A percentile compares a stretch with the other conserved stretches of the same genome.
phyloP scores from a whole-genome alignment of 2,113 vertebrate genomes.

The Albula goreensis region DNA sequence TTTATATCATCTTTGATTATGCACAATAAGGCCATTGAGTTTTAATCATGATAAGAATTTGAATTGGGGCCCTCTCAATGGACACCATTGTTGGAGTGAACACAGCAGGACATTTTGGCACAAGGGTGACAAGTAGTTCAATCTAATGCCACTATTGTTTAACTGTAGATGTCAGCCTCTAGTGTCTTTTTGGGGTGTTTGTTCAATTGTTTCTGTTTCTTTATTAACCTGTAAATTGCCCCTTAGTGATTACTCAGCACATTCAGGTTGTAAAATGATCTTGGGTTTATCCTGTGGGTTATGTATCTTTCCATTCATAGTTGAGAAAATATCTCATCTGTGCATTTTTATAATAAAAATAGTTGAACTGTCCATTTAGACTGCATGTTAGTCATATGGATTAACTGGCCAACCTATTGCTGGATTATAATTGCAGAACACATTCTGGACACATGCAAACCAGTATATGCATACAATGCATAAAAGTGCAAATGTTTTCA shows the following conservation, averaged over 20 bases:
- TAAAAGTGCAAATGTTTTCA: neutral
- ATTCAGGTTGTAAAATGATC: neutral
- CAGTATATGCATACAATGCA: neutral
- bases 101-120: conserved; percentile 6
- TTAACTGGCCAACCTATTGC: neutral
- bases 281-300: no score
- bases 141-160: conserved; percentile 6
- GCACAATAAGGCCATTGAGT: conserved; percentile 23
- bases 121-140: neutral
- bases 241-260: neutral
- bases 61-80: neutral
- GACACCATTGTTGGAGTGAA: conserved; percentile 11
- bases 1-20: conserved; percentile 13
- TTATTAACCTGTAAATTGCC: neutral
- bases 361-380: neutral
- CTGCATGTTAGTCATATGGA: neutral
- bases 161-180: neutral
- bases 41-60: conserved; percentile 24
- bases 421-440: neutral
- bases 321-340: neutral
- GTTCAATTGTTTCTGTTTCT: neutral
- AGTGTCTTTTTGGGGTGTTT: conserved; percentile 5
- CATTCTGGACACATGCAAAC: neutral
- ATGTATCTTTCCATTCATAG: no score
- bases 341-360: neutral